A percentile compares a stretch with the other conserved stretches of the same genome.
phyloP scores from a whole-genome alignment of 2,888 invertebrate species.

The Eilema caniola region DNA sequence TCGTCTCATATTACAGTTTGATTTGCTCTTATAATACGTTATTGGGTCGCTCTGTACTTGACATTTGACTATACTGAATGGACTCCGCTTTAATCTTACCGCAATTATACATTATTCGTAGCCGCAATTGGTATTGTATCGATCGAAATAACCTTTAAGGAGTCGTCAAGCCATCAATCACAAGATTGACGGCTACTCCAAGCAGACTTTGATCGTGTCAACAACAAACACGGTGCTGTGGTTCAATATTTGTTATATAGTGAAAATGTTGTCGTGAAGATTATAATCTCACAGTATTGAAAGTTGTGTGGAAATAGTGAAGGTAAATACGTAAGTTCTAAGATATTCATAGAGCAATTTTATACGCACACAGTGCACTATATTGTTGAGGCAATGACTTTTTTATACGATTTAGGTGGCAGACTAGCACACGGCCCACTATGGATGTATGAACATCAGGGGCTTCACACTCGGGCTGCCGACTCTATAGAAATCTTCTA shows the following conservation, averaged over 20 bases:
- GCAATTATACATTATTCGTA: too few species aligned
- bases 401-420: too few species aligned
- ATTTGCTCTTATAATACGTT: too few species aligned
- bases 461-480: too few species aligned
- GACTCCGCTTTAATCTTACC: not conserved
- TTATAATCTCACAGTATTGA: not conserved
- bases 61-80: not conserved
- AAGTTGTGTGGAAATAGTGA: not conserved
- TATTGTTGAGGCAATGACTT: too few species aligned
- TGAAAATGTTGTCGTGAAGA: not conserved
- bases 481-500: too few species aligned
- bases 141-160: not conserved
- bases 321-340: not conserved
- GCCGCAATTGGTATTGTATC: not conserved
- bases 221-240: not conserved
- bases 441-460: too few species aligned
- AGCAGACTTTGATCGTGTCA: slow-evolving; percentile 4
- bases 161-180: slow-evolving; percentile 1
- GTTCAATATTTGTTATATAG: not conserved
- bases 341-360: not conserved
- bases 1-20: too few species aligned
- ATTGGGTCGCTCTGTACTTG: too few species aligned
- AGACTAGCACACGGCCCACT: too few species aligned
- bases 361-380: too few species aligned
- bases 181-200: slow-evolving; percentile 2